Conservation (phyloP, 1,140 invertebrate genomes). For the Cotesia chilonis region DNA sequence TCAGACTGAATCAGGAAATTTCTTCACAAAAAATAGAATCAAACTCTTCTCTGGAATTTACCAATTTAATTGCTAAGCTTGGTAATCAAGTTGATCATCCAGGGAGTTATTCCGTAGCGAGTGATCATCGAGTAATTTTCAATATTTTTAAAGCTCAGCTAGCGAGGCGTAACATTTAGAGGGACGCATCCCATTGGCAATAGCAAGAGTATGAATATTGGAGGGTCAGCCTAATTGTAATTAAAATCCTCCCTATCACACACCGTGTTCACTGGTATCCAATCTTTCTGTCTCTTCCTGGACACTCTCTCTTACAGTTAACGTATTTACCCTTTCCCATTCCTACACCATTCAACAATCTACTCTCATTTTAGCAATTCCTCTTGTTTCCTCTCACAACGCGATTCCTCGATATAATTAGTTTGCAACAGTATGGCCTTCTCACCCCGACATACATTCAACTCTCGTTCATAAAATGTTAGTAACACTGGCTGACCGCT, state of each 20-base stretch:
- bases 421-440: constrained; percentile 41
- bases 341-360: no score
- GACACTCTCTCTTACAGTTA: constrained; percentile 25
- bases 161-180: constrained; percentile 26
- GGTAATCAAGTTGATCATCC: constrained; percentile 31
- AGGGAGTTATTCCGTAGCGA: constrained; percentile 7
- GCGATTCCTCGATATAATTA: constrained; percentile 50
- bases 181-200: constrained; percentile 2
- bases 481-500: constrained; percentile 46
- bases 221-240: constrained; percentile 44
- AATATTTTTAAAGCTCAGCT: constrained; percentile 33
- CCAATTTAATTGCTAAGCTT: constrained; percentile 27
- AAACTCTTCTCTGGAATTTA: not conserved
- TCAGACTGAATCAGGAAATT: no score
- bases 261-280: constrained; percentile 5
- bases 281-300: constrained; percentile 16
- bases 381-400: constrained; percentile 18
- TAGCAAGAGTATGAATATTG: constrained; percentile 8
- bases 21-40: not conserved
- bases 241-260: constrained; percentile 47
- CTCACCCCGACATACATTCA: constrained; percentile 37
- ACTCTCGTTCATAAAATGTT: constrained; percentile 46
- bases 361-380: constrained; percentile 12
- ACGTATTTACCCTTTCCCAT: constrained; percentile 2
- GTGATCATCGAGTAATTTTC: constrained; percentile 34